Conservation (phyloP, 1,140 invertebrate species). For the Pectinophora gossypiella region DNA sequence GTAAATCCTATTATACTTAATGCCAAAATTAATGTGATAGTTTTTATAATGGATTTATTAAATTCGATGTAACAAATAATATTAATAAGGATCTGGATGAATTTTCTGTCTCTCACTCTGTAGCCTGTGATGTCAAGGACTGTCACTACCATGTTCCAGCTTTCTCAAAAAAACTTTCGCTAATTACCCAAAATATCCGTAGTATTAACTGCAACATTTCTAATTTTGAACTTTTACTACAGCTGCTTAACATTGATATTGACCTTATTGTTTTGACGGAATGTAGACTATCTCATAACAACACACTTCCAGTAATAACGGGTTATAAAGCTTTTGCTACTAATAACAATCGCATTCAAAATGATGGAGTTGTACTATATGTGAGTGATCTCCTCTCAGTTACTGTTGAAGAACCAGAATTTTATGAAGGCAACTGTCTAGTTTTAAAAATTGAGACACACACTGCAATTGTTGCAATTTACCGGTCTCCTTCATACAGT, state of each 20-base stretch:
- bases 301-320: neutral
- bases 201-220: neutral
- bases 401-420: neutral
- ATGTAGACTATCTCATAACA: neutral
- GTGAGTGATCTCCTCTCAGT: neutral
- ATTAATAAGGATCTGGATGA: neutral
- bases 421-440: conserved; percentile 1
- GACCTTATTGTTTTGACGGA: neutral
- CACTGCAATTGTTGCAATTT: neutral
- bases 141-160: neutral
- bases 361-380: conserved; percentile 6
- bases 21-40: neutral
- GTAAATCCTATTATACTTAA: neutral
- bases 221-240: neutral
- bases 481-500: neutral
- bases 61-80: neutral
- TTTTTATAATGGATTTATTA: neutral
- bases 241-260: neutral
- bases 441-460: neutral
- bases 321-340: neutral
- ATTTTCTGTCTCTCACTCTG: neutral
- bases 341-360: conserved; percentile 3
- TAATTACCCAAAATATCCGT: neutral
- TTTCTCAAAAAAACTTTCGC: neutral
- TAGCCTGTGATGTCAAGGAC: neutral